Percentiles rank a stretch among this genome's conserved stretches.
These are phyloP conservation scores for Todus mexicanus DNA, from an alignment of 2,797 vertebrate species.

Conservation along the genomic window DNA sequence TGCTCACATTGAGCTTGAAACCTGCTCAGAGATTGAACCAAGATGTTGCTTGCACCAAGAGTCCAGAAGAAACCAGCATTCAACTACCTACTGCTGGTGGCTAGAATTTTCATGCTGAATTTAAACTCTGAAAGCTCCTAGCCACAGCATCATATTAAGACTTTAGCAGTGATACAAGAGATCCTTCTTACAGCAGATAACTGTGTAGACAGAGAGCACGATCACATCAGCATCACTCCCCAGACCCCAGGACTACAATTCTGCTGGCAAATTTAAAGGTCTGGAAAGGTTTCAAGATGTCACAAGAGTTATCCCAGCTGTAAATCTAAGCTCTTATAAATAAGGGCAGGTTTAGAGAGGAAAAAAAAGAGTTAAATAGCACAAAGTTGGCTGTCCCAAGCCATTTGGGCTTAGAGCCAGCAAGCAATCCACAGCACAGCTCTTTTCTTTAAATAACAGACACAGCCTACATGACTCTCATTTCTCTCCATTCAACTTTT, in stretches of 20 bases:
- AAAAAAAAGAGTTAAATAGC: constrained; percentile 5
- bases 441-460: background rate
- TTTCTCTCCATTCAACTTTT: background rate
- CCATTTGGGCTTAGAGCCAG: constrained; percentile 14
- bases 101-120: accelerated
- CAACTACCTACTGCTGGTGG: background rate
- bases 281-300: background rate
- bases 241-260: background rate
- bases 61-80: background rate
- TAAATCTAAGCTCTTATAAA: background rate
- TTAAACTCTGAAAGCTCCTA: background rate
- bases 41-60: background rate
- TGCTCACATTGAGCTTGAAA: background rate
- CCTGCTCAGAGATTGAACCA: background rate
- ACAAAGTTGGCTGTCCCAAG: background rate
- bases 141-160: accelerated
- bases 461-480: background rate
- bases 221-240: background rate
- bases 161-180: background rate
- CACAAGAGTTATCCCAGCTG: background rate
- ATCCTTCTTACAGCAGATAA: background rate
- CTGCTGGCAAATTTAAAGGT: background rate
- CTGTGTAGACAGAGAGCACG: background rate
- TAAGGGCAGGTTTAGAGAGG: background rate
- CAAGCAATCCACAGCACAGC: background rate